phyloP scores from a whole-genome alignment of 2,888 invertebrate genomes.

The Netelia melanura region DNA sequence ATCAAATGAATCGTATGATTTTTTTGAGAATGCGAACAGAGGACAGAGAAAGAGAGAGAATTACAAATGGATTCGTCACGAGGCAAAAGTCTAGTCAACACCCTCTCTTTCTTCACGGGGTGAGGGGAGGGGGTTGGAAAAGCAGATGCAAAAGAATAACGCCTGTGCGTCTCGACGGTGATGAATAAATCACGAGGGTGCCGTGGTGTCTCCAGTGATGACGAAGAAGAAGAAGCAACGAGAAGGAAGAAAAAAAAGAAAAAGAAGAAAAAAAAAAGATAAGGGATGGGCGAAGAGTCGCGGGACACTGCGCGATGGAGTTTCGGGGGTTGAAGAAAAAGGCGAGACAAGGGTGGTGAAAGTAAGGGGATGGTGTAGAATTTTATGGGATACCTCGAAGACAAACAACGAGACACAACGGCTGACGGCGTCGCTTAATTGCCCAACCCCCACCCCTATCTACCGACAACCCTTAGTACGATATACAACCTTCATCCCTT shows the following conservation, averaged over 20 bases:
- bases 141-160: constrained; percentile 74
- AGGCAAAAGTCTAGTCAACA: constrained; percentile 65
- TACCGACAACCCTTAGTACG: constrained; percentile 59
- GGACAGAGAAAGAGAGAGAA: constrained; percentile 8
- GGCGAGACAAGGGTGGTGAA: constrained; percentile 68
- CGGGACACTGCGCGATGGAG: constrained; percentile 72
- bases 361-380: constrained; percentile 67
- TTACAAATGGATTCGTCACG: constrained; percentile 69
- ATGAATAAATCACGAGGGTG: constrained; percentile 78
- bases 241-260: constrained; percentile 48
- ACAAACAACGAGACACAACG: constrained; percentile 82
- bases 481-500: constrained; percentile 58
- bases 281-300: constrained; percentile 48
- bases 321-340: constrained; percentile 68
- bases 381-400: constrained; percentile 81
- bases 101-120: background rate
- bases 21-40: background rate
- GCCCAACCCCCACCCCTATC: constrained; percentile 73
- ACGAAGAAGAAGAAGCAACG: constrained; percentile 56
- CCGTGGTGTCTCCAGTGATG: constrained; percentile 63
- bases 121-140: constrained; percentile 23
- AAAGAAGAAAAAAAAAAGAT: constrained; percentile 12
- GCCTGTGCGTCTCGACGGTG: constrained; percentile 75
- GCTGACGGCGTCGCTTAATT: constrained; percentile 82
- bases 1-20: background rate